A percentile compares a stretch with the other conserved stretches of the same genome.
These are phyloP conservation scores for Rynchops niger DNA, from an alignment of 2,113 vertebrate genomes.

Conservation along the genomic window DNA sequence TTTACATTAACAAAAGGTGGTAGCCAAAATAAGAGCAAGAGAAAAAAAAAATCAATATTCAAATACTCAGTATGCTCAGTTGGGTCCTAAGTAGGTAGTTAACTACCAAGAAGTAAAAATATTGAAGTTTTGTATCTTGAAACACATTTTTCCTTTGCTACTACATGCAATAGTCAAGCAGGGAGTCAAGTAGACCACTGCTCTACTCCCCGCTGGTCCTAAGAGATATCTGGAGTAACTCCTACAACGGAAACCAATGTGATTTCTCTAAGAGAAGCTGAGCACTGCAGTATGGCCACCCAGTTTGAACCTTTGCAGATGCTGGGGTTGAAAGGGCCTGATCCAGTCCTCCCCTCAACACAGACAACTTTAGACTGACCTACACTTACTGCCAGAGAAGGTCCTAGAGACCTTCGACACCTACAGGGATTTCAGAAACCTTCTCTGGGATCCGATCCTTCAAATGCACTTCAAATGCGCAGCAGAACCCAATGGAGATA, in stretches of 20 bases:
- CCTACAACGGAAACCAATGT: background rate
- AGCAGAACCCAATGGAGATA: background rate
- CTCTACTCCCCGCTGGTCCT: background rate
- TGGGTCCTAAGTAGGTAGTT: background rate
- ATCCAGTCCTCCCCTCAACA: background rate
- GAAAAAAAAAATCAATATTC: background rate
- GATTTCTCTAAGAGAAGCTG: background rate
- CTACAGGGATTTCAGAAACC: background rate
- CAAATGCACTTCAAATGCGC: background rate
- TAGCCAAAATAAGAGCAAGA: background rate
- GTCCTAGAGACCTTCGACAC: background rate
- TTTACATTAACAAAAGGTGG: background rate
- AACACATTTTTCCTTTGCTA: background rate
- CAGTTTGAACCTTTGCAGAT: background rate
- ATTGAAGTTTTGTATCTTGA: background rate
- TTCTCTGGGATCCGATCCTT: background rate
- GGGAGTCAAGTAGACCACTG: background rate
- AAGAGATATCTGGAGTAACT: background rate
- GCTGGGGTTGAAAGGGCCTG: background rate
- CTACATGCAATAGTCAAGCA: fast-evolving
- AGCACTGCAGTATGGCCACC: background rate
- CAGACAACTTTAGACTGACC: background rate
- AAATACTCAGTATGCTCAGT: background rate
- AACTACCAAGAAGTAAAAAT: background rate
- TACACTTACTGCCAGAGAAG: background rate